Base-by-base conservation (phyloP, 2,113 vertebrate species). In the Anoplopoma fimbria region DNA sequence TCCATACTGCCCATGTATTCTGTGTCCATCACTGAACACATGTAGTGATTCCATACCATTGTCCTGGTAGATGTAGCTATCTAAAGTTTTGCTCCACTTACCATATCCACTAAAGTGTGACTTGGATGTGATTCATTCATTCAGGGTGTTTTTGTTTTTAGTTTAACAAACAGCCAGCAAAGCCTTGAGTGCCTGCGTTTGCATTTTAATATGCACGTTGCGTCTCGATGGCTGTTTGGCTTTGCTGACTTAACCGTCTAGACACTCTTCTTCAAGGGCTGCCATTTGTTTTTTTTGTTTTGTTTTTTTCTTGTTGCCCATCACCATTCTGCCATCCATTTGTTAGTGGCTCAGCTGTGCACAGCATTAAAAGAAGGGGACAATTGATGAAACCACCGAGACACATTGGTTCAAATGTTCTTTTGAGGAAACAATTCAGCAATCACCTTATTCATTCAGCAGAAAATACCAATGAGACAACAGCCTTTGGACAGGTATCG, bases 231-330 rank as follows among this genome's bases (percentile, higher is more conserved):
- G 62, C 67, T 33, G 23, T 38, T 45, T 60, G 63, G 64, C 69
- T 69, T 82, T 74, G 76, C 79, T 75, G 79, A 82, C 75, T 79
- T 74, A 31, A 77, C 38, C 1, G 57, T 87, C 71, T 76, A 64
- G 73, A 88, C 83, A 6, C n/a, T 82, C 49, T 75, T 62, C 38
- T 83, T 81, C 76, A 49, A 73, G 72, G 9, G 33, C 61, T 73
- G 79, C 65, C 47, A 69, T 87, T 85, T 53, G 60, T 75, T 74
- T 75, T 68, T 25, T 9, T 25, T 47, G 19, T 9, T 75, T 74
- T 75, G 63, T 25, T 9, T 25, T 47, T 29, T 9, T 4, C 60
- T 21, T 27, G n/a, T 78, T 53, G 21, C 76, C 57, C 17, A 70
- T 84, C 67, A 63, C 33, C 21, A 19, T 58, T 69, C 58, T 69